Percentiles rank a stretch among this genome's conserved stretches.
Conservation (phyloP, 2,797 vertebrate genomes). For the Tauraco hartlaubi region DNA sequence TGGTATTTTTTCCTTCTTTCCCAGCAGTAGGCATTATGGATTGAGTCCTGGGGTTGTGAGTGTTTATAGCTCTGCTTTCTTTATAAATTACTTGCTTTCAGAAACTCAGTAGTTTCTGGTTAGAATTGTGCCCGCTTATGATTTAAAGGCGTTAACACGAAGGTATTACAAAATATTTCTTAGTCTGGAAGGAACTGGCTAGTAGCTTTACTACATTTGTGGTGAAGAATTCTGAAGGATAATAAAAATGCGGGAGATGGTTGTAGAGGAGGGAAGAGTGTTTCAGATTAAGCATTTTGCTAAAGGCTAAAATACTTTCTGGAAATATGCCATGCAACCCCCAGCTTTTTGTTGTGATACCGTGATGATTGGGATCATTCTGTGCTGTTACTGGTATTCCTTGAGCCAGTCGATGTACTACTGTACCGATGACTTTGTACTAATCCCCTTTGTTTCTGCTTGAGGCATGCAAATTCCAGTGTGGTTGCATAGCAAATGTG, state of each 20-base stretch:
- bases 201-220: not conserved
- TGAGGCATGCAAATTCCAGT: not conserved
- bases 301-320: not conserved
- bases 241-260: not conserved
- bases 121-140: not conserved
- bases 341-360: not conserved
- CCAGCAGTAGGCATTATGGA: not conserved
- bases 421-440: not conserved
- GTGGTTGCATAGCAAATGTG: not conserved
- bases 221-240: not conserved
- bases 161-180: not conserved
- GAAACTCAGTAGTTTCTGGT: not conserved
- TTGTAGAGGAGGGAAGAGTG: not conserved
- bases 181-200: not conserved
- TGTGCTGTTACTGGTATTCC: not conserved
- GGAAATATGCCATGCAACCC: not conserved
- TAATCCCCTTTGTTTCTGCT: not conserved
- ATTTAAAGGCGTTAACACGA: not conserved
- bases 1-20: not conserved
- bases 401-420: not conserved
- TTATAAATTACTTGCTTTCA: not conserved
- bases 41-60: not conserved
- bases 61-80: not conserved
- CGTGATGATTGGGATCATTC: not conserved
- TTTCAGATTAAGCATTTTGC: not conserved